Base-by-base conservation (phyloP, 2,888 invertebrate genomes). In the Harpalus rubripes region DNA sequence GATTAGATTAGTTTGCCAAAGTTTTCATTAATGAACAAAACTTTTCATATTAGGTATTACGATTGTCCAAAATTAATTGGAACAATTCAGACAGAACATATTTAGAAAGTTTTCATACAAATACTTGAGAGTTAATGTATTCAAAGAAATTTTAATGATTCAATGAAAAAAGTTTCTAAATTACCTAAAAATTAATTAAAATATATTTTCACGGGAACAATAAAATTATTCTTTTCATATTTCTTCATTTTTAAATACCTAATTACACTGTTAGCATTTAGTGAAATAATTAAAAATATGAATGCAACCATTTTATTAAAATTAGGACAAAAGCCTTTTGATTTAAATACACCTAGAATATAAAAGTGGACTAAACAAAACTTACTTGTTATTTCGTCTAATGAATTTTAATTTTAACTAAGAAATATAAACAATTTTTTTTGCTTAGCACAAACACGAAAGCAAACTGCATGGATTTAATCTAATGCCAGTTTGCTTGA, bases 1-100 rank as follows among this genome's bases (percentile, higher is more conserved):
- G 5, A 26, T 7, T 10, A 26, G 26, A 68, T 68, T 39, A 68
- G 39, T 68, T 68, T 26, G 26, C 8, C 7, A n/a, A 68, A 68
- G 68, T 68, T 68, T 63, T 63, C 26, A 8, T 8, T 63, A 63
- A 63, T 63, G 18, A 63, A 26, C 15, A n/a, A 59, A 59, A 59
- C 15, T 59, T 59, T 16, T 59, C 16, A 32, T 32, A 32, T 32
- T 32, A 32, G 32, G 32, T 32, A 32, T 32, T 32, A 32, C 32
- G 32, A 32, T 32, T 32, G 32, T 32, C 32, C 32, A 32, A 32
- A 32, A 32, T 32, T 32, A 32, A 32, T 32, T 32, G 5, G 32
- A 32, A 32, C 2, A 5, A 32, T 32, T 32, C 32, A 22, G 22
- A 22, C 22, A 22, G 22, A 22, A 22, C 1, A 32, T 32, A 32